Conservation (phyloP, 2,113 vertebrate genomes). For the Tyto alba region DNA sequence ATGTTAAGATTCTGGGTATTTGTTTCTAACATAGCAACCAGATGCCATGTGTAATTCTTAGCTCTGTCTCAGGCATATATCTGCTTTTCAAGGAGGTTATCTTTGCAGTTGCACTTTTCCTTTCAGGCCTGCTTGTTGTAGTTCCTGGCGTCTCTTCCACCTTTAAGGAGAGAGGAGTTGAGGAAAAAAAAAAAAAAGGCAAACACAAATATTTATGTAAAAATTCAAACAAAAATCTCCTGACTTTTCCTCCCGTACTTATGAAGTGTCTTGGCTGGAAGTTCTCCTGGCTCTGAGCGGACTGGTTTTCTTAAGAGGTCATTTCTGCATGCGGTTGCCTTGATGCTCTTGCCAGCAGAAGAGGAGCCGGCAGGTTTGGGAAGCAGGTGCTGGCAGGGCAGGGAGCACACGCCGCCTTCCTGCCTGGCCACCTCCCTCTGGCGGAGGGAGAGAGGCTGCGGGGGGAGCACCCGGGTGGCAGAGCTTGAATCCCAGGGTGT, state of each 20-base stretch:
- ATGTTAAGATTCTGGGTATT: background rate
- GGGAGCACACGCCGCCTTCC: background rate
- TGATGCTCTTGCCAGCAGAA: background rate
- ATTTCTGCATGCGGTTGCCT: background rate
- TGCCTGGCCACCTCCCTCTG: background rate
- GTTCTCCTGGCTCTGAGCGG: background rate
- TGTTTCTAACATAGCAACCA: background rate
- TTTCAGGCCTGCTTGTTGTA: background rate
- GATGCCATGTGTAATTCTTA: background rate
- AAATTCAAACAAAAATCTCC: background rate
- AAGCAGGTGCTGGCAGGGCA: background rate
- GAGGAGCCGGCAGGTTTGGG: background rate
- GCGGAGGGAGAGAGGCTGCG: background rate
- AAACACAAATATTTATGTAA: background rate
- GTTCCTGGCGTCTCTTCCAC: background rate
- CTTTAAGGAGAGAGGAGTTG: background rate
- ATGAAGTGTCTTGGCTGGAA: background rate
- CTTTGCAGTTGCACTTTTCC: background rate
- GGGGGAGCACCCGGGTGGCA: background rate
- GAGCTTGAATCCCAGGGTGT: background rate
- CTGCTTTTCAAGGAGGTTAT: background rate
- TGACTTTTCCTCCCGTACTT: background rate
- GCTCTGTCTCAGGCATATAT: background rate
- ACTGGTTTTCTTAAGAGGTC: background rate
- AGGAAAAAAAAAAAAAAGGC: rapidly evolving